phyloP scores from a whole-genome alignment of 2,888 invertebrate species.

The Stegana nigrithorax region DNA sequence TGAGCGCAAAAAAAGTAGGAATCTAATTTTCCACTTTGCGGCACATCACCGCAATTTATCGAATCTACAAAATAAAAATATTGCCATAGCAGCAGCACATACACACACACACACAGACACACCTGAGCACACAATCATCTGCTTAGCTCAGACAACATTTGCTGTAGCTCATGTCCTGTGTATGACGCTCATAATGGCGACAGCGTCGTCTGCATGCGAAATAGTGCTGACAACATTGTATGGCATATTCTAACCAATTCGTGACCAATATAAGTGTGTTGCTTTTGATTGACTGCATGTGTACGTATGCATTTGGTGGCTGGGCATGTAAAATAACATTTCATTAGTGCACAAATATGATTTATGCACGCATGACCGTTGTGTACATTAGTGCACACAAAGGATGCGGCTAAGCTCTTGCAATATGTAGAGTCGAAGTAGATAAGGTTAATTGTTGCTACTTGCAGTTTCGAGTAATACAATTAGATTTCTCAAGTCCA shows the following conservation, averaged over 20 bases:
- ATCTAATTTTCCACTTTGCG: conserved; percentile 64
- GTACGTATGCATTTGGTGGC: not conserved
- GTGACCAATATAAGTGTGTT: not conserved
- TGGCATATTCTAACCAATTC: not conserved
- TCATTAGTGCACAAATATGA: too few relatives aligned
- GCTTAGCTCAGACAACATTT: not conserved
- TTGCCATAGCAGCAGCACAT: not conserved
- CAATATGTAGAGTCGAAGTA: too few relatives aligned
- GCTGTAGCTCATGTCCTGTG: too few relatives aligned
- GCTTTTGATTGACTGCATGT: not conserved
- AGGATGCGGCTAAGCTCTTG: too few relatives aligned
- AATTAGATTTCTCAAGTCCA: too few relatives aligned
- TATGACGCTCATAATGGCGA: too few relatives aligned
- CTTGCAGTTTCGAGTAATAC: too few relatives aligned
- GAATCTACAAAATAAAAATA: conserved; percentile 26
- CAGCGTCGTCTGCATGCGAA: not conserved
- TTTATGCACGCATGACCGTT: too few relatives aligned
- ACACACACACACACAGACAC: conserved; percentile 14
- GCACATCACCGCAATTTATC: conserved; percentile 52
- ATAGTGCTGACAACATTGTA: not conserved
- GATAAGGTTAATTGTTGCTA: too few relatives aligned
- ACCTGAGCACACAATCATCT: too few relatives aligned
- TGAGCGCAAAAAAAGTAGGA: conserved; percentile 30
- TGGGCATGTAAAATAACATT: too few relatives aligned
- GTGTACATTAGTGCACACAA: too few relatives aligned